A percentile compares a stretch with the other conserved stretches of the same genome.
phyloP scores from a whole-genome alignment of 1,140 invertebrate genomes.

The Halesus radiatus region DNA sequence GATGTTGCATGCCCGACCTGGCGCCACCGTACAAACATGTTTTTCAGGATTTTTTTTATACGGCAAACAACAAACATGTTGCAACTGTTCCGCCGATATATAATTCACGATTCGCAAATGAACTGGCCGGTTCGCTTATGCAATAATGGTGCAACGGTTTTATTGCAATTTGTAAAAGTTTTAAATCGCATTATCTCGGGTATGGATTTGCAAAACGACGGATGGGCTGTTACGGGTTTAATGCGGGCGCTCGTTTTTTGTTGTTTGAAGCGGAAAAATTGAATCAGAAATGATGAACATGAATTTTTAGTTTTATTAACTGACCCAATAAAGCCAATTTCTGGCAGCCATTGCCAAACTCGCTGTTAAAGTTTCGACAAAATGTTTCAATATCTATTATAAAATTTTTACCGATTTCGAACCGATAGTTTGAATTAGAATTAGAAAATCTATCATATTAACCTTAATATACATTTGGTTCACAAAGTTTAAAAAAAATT shows the following conservation, averaged over 20 bases:
- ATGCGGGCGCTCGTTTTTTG: not conserved
- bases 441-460: no score
- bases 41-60: slow-evolving; percentile 50
- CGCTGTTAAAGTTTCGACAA: no score
- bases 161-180: slow-evolving; percentile 20
- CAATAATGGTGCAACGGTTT: not conserved
- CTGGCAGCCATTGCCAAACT: no score
- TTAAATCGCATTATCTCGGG: slow-evolving; percentile 6
- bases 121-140: slow-evolving; percentile 24
- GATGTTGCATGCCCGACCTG: slow-evolving; percentile 50
- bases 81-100: slow-evolving; percentile 39
- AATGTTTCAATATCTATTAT: no score
- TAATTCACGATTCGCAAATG: slow-evolving; percentile 50
- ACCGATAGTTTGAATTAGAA: no score
- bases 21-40: slow-evolving; percentile 51
- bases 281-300: not conserved
- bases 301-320: no score
- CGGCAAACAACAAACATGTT: slow-evolving; percentile 39
- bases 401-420: no score
- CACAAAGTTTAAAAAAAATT: no score
- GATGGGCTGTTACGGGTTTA: not conserved
- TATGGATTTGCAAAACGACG: not conserved
- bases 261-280: not conserved
- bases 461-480: no score
- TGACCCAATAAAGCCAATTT: no score